Base-by-base conservation (phyloP, 2,113 vertebrate genomes). In the Potamarius usumacintae region DNA sequence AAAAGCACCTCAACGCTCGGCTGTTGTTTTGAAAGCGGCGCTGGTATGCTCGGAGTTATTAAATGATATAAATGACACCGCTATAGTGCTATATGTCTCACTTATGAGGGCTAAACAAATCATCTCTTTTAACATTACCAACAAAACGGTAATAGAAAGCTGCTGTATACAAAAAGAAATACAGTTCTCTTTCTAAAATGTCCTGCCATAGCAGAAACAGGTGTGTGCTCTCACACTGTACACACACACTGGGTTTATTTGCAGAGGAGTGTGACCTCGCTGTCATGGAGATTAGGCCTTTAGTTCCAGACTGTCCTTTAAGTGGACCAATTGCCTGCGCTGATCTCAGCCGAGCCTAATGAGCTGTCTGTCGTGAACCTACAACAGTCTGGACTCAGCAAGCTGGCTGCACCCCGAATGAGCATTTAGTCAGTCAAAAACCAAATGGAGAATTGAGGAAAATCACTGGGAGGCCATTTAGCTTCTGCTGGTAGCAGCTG, bases 321-420 rank as follows among this genome's bases (percentile, higher is more conserved):
- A 69, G 10, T 20, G 9, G 22, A 50, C 65, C 85, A 82, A 86
- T 90, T 85, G 62, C 63, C 65, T 62, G 60, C n/a, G 60, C 67
- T 90, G 78, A 90, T 90, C 87, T 89, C 82, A 90, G 65, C 15
- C 60, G 27, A 78, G 82, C 20, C 85, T 90, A 90, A 90, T 88
- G 86, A 88, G 85, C 87, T 90, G 89, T 89, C 89, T 88, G 85
- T 48, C 77, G 18, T 15, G 57, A 72, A 88, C 89, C 83, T 82
- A 69, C 82, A 81, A 74, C 77, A 30, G 72, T 50, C 77, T 86
- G 69, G 60, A 83, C 67, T 65, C 55, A 80, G 86, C 48, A 63
- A 86, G 87, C 53, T 86, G 34, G 48, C 72, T 20, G 42, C 10
- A 81, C 55, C 78, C 25, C 22, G 52, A 48, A 74, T 63, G 80